Evolutionary conservation across 2,797 vertebrate genomes (phyloP).

Genomic region (Limosa lapponica): DNA sequence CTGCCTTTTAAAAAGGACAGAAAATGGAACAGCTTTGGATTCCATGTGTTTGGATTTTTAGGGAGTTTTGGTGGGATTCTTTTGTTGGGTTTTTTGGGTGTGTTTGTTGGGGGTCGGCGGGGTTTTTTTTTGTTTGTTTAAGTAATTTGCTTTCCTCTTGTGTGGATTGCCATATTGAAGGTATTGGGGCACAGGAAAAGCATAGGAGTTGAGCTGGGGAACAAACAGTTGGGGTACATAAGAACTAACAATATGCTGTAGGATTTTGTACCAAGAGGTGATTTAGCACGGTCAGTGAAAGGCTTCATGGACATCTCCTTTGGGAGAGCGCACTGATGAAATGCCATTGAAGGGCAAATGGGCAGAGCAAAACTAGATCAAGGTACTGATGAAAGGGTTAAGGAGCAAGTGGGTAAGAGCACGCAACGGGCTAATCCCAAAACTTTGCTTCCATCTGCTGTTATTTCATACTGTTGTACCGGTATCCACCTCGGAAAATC

Average conservation of each 20-base stretch:
- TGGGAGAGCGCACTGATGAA: not conserved
- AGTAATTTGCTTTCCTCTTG: not conserved
- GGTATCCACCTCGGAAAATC: not conserved
- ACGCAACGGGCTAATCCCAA: fast-evolving
- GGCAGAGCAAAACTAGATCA: not conserved
- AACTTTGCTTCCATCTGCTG: not conserved
- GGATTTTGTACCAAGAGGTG: not conserved
- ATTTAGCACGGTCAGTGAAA: not conserved
- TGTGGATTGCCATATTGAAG: not conserved
- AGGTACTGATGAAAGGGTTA: not conserved
- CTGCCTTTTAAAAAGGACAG: not conserved
- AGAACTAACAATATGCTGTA: not conserved
- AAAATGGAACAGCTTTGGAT: not conserved
- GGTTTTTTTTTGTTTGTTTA: not conserved
- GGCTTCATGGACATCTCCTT: not conserved
- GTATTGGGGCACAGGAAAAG: not conserved
- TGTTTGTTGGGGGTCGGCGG: not conserved
- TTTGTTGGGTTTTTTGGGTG: not conserved
- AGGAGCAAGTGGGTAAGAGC: not conserved
- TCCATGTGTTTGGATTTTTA: not conserved
- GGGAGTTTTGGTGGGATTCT: not conserved
- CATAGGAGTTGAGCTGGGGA: not conserved
- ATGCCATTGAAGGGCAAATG: not conserved
- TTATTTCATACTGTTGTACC: not conserved
- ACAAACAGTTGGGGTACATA: not conserved